Conservation (phyloP, 2,888 invertebrate genomes). For the Aquatica leii region DNA sequence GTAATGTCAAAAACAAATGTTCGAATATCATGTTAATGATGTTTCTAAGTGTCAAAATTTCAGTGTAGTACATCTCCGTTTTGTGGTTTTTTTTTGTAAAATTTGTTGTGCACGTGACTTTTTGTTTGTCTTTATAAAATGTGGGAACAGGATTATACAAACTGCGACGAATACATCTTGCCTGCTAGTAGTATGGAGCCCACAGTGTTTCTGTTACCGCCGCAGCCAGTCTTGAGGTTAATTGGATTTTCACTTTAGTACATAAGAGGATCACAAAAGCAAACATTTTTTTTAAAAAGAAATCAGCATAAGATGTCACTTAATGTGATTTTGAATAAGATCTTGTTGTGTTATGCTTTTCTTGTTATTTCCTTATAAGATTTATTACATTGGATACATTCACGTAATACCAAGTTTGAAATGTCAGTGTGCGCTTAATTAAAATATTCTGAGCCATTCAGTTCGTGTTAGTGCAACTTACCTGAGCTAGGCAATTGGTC, state of each 20-base stretch:
- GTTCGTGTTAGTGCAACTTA: conserved; percentile 24
- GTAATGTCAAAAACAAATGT: too few relatives aligned
- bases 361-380: conserved; percentile 29
- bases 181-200: conserved; percentile 25
- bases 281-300: conserved; percentile 43
- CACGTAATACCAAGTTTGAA: conserved; percentile 21
- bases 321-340: conserved; percentile 37
- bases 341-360: conserved; percentile 36
- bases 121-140: conserved; percentile 32
- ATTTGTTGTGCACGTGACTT: conserved; percentile 35
- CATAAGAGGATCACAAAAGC: conserved; percentile 44
- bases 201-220: conserved; percentile 43
- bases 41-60: conserved; percentile 28
- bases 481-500: conserved; percentile 24
- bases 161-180: conserved; percentile 29
- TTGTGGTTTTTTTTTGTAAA: conserved; percentile 24
- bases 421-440: conserved; percentile 33
- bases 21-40: too few relatives aligned
- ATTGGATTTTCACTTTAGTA: conserved; percentile 47
- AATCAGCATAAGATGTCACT: conserved; percentile 41
- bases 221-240: conserved; percentile 50
- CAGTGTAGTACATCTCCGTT: conserved; percentile 26
- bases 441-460: conserved; percentile 29
- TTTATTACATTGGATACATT: conserved; percentile 28
- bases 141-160: conserved; percentile 36